Conservation (phyloP, 2,888 invertebrate species). For the Teleogryllus oceanicus region DNA sequence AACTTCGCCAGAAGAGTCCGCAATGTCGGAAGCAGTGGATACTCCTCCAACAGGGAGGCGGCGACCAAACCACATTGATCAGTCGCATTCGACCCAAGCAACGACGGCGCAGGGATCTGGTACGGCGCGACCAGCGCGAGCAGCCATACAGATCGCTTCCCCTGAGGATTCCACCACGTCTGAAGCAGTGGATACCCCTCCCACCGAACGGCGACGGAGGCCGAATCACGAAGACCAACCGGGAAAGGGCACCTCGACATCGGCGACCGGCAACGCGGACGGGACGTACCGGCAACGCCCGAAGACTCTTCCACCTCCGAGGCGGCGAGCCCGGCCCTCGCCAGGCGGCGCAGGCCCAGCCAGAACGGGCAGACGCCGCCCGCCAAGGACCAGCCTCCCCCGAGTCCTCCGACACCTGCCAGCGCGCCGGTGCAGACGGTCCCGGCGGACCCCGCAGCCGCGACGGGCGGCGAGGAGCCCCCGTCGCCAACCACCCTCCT, state of each 20-base stretch:
- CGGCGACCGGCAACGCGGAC: neutral
- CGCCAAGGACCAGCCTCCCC: neutral
- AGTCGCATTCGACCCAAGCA: neutral
- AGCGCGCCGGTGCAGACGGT: neutral
- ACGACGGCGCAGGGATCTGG: neutral
- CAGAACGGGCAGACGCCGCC: neutral
- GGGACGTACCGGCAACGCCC: neutral
- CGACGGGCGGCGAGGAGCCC: neutral
- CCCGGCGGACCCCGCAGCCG: neutral
- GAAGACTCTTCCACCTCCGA: slow-evolving; percentile 3
- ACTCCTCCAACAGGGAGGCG: neutral
- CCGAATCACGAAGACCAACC: neutral
- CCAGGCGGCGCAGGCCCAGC: neutral
- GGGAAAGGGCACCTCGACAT: neutral
- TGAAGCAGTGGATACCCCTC: neutral
- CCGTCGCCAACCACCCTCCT: neutral
- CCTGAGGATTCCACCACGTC: neutral
- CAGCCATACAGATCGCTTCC: neutral
- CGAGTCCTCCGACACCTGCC: neutral
- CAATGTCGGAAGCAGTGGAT: neutral
- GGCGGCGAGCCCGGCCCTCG: neutral
- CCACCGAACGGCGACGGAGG: neutral
- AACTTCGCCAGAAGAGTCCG: neutral
- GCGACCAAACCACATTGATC: neutral
- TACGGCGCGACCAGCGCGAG: too few species aligned